Evolutionary conservation across 2,113 vertebrate species (phyloP).

Genomic region (Azemiops feae): DNA sequence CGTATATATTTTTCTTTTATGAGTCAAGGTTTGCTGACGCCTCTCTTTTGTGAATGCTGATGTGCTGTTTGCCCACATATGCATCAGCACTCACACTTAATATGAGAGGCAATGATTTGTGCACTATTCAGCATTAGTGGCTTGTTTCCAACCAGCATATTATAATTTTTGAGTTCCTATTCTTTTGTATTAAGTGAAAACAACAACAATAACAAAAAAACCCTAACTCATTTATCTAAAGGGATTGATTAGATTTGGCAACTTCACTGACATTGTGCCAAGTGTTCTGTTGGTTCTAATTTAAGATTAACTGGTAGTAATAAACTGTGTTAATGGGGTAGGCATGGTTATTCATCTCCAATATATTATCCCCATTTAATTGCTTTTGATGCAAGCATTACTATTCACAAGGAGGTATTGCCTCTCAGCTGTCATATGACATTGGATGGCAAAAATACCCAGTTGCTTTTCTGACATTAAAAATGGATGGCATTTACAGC

Average conservation of each 20-base stretch:
- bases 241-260: not conserved
- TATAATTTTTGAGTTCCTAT: not conserved
- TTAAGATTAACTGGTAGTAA: constrained; percentile 3
- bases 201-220: not conserved
- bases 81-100: not conserved
- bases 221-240: not conserved
- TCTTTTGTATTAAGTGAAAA: not conserved
- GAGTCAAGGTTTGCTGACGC: not conserved
- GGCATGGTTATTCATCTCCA: not conserved
- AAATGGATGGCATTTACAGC: not conserved
- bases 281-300: not conserved
- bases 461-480: not conserved
- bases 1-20: not conserved
- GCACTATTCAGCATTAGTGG: not conserved
- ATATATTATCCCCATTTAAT: not conserved
- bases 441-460: not conserved
- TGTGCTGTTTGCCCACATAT: not conserved
- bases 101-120: not conserved
- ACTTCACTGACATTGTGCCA: not conserved
- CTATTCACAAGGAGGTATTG: not conserved
- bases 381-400: not conserved
- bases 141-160: not conserved
- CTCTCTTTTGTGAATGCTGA: not conserved
- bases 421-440: not conserved
- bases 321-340: not conserved